Conservation (phyloP, 2,113 vertebrate species). For the Phrynosoma blainvillii region DNA sequence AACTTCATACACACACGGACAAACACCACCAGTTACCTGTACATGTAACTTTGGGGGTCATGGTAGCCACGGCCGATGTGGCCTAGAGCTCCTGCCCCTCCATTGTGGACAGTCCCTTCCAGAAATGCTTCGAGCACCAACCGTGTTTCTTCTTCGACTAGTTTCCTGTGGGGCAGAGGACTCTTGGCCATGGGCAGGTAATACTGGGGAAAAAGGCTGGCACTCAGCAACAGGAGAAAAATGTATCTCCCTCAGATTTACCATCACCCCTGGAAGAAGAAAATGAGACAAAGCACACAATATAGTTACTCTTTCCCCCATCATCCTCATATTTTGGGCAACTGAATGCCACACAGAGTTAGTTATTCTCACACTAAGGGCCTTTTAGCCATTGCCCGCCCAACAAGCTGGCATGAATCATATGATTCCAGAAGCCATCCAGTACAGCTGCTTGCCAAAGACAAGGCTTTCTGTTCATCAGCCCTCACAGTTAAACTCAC, state of each 20-base stretch:
- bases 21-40: slow-evolving; percentile 49
- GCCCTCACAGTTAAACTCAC: no score
- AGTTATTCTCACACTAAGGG: no score
- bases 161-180: slow-evolving; percentile 32
- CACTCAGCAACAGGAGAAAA: neutral
- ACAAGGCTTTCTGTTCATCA: neutral
- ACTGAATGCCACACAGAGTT: neutral
- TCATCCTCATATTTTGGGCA: neutral
- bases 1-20: neutral
- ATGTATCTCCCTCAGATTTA: neutral
- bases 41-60: slow-evolving; percentile 21
- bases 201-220: no score
- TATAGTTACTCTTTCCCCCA: neutral
- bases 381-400: neutral
- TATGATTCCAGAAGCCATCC: neutral
- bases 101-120: slow-evolving; percentile 9
- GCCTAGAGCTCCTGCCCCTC: neutral
- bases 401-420: neutral
- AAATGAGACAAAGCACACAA: neutral
- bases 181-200: slow-evolving; percentile 49
- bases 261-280: neutral
- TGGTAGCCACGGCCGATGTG: slow-evolving; percentile 51
- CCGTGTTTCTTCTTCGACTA: slow-evolving; percentile 63
- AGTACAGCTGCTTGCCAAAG: neutral
- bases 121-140: slow-evolving; percentile 71